Conservation (phyloP, 2,888 invertebrate species). For the Apamea epomidion region DNA sequence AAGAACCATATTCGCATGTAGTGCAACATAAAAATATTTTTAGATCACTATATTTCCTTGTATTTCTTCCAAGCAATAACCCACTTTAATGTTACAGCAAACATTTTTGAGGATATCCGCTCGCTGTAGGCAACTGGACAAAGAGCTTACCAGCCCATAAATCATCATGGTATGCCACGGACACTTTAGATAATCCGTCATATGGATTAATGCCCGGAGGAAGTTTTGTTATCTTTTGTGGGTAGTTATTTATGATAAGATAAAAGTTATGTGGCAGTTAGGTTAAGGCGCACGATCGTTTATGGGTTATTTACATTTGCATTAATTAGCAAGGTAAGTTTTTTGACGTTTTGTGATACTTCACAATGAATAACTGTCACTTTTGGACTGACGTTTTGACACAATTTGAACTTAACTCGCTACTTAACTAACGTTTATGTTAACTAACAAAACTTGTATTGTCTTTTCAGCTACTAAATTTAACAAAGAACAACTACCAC, state of each 20-base stretch:
- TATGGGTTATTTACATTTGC: neutral
- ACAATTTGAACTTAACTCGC: too few species aligned
- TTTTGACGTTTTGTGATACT: neutral
- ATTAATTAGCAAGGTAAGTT: neutral
- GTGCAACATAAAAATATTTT: neutral
- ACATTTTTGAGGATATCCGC: conserved; percentile 56
- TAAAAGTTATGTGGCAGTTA: conserved; percentile 13
- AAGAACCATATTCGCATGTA: neutral
- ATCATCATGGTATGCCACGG: conserved; percentile 61
- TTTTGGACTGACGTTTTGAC: neutral
- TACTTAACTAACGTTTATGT: too few species aligned
- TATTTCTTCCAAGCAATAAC: conserved; percentile 38
- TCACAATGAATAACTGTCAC: neutral
- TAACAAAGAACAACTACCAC: too few species aligned
- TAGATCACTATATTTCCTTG: conserved; percentile 1
- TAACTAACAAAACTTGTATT: too few species aligned
- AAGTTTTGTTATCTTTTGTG: conserved; percentile 59
- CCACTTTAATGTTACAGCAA: conserved; percentile 45
- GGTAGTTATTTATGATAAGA: conserved; percentile 53
- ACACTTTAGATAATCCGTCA: conserved; percentile 68
- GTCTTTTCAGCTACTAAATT: too few species aligned
- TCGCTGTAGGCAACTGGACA: conserved; percentile 51
- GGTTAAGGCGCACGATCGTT: conserved; percentile 17
- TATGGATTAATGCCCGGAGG: conserved; percentile 61
- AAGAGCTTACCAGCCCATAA: conserved; percentile 61